These are phyloP conservation scores for Polyergus mexicanus DNA, from an alignment of 1,140 invertebrate genomes.

Conservation along the genomic window DNA sequence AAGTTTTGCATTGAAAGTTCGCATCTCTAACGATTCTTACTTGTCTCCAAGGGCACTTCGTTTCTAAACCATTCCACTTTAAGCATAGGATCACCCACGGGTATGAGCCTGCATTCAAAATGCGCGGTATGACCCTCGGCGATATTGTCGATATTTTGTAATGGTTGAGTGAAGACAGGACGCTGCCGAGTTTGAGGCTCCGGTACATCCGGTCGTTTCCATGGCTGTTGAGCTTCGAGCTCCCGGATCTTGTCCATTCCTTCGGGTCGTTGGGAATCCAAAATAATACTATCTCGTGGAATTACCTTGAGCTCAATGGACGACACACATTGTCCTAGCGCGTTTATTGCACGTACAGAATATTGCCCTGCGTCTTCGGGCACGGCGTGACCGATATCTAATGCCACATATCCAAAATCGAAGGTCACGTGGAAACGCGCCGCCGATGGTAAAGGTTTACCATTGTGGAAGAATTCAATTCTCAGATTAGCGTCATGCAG, in stretches of 20 bases:
- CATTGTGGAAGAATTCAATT: conserved; percentile 97
- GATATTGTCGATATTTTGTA: conserved; percentile 96
- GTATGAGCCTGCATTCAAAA: conserved; percentile 98
- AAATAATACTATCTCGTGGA: conserved; percentile 95
- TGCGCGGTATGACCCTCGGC: conserved; percentile 97
- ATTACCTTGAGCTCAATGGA: conserved; percentile 93
- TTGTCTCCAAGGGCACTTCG: conserved; percentile 96
- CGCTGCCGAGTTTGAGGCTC: conserved; percentile 95
- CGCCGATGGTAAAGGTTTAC: conserved; percentile 94
- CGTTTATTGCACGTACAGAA: conserved; percentile 95
- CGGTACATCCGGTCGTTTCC: conserved; percentile 92
- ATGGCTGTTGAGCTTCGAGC: conserved; percentile 94
- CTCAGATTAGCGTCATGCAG: conserved; percentile 96
- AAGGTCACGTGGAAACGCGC: conserved; percentile 97
- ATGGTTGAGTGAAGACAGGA: conserved; percentile 97
- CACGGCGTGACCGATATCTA: conserved; percentile 96
- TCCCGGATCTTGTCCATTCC: conserved; percentile 97
- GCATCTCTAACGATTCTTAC: conserved; percentile 83
- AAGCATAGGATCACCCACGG: conserved; percentile 98
- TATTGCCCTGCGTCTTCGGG: conserved; percentile 98
- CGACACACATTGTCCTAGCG: conserved; percentile 94
- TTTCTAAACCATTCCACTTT: conserved; percentile 99
- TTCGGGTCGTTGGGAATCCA: conserved; percentile 98
- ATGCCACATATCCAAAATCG: conserved; percentile 97
- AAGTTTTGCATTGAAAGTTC: conserved; percentile 3